phyloP scores from a whole-genome alignment of 2,888 invertebrate genomes.

The Lymantria dispar region DNA sequence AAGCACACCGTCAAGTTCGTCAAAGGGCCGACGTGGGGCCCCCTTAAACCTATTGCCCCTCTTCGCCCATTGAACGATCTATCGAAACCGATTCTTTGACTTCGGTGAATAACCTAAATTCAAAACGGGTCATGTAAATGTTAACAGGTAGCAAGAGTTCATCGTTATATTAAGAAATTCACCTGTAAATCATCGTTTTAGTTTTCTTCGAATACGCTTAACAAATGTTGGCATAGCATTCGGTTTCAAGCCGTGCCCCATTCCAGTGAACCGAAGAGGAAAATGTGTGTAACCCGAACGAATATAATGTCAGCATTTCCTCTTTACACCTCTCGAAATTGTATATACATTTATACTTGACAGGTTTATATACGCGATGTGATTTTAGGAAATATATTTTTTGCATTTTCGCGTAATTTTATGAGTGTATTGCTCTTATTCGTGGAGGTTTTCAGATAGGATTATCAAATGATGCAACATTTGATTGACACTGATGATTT shows the following conservation, averaged over 20 bases:
- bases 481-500: not conserved
- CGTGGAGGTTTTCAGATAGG: not conserved
- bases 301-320: slow-evolving; percentile 19
- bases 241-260: slow-evolving; percentile 15
- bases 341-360: slow-evolving; percentile 23
- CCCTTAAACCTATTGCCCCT: too few species aligned
- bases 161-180: slow-evolving; percentile 4
- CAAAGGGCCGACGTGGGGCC: too few species aligned
- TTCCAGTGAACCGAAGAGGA: slow-evolving; percentile 40
- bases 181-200: slow-evolving; percentile 6
- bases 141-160: not conserved
- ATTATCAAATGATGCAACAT: not conserved
- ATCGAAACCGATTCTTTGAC: too few species aligned
- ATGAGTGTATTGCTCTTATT: not conserved
- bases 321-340: slow-evolving; percentile 10
- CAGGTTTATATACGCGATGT: slow-evolving; percentile 6
- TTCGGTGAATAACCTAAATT: not conserved
- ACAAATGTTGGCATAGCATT: slow-evolving; percentile 28
- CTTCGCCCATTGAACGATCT: too few species aligned
- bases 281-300: slow-evolving; percentile 31
- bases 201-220: slow-evolving; percentile 31
- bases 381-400: slow-evolving; percentile 16
- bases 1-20: too few species aligned
- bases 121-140: not conserved
- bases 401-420: slow-evolving; percentile 2